Evolutionary conservation across 2,113 vertebrate species (phyloP), one percentile per base, ranked within the genome.

Genomic region (Siphamia tubifer): DNA sequence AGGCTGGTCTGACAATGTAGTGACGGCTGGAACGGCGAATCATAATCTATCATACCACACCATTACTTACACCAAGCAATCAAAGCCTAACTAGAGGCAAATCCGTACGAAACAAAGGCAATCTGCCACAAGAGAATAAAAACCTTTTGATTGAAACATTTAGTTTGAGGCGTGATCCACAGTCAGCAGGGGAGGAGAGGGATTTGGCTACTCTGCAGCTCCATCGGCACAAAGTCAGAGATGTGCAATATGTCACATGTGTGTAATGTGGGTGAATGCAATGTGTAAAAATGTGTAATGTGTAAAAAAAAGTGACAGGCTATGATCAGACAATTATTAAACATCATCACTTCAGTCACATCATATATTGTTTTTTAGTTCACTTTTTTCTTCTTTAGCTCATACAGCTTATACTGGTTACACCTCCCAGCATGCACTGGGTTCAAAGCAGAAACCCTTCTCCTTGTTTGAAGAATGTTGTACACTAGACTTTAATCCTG

Each of bases 81-180:
- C 87, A 86, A 90, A 89, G 86, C 64, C 60, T 82, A 51, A 88
- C 88, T 80, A 5, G 67, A 61, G 86, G 79, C 83, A 17, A 84
- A 84, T 80, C 83, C 53, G 61, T 27, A 9, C 0, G 54, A 86
- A 86, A 84, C 82, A 88, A 87, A 81, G 74, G 47, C 58, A 32
- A 68, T 49, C 48, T 42, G 79, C 77, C 83, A 61, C 84, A 0
- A 42, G 84, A 84, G 86, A 34, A 68, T 63, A 51, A 70, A 72
- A 79, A 52, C 36, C 70, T 60, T 86, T 65, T 82, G 77, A 88
- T 74, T 82, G 84, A 81, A 79, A 84, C 76, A 65, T 90, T 87
- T 84, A 63, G 78, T 87, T 74, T 12, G 73, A 86, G 82, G 74
- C 73, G 17, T 62, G 45, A 72, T 58, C 47, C 4, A 25, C 43